Base-by-base conservation (phyloP, 2,797 vertebrate genomes). In the Karalla daura region DNA sequence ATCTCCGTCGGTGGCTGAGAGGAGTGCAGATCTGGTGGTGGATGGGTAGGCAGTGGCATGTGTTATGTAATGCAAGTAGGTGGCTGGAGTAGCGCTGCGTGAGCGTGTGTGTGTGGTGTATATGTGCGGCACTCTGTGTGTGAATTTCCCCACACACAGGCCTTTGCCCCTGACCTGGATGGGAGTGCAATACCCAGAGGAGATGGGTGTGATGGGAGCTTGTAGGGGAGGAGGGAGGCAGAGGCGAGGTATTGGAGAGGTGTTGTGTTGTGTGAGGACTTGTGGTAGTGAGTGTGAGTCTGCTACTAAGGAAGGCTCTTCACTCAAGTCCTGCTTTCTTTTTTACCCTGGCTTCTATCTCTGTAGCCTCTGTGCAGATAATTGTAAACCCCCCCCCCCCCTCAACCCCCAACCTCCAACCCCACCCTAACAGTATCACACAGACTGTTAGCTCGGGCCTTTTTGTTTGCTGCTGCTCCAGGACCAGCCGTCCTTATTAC, bases 21-120 rank as follows among this genome's bases (percentile, higher is more conserved):
- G 69, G 63, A 49, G 76, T 40, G 76, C 58, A 67, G 74, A 76
- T 81, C 75, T 81, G 80, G 71, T 54, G 60, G 83, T 77, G 87
- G 80, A 86, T 53, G 83, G 86, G 90, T 90, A 89, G 91, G 91
- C 88, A 85, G 82, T 74, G 70, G 72, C 76, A 63, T 76, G 70
- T 66, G 86, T 94, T 94, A 93, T 89, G 89, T 92, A 94, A 94
- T 87, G 53, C 72, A 81, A 87, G 90, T 91, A 91, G 90, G 88
- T 88, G 88, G 89, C 88, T 81, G 81, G 87, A 89, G 87, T 86
- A 86, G 76, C 72, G 88, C 58, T 70, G 74, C 24, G 40, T 53
- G 62, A 49, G 74, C 47, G 78, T 74, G 21, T 74, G 21, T 72
- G 69, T 33, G 59, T 62, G 58, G 65, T 72, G 59, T 28, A 6